Evolutionary conservation across 2,888 invertebrate species (phyloP), one percentile per base, ranked within the genome.

Genomic region (Hypomecis atomaria): DNA sequence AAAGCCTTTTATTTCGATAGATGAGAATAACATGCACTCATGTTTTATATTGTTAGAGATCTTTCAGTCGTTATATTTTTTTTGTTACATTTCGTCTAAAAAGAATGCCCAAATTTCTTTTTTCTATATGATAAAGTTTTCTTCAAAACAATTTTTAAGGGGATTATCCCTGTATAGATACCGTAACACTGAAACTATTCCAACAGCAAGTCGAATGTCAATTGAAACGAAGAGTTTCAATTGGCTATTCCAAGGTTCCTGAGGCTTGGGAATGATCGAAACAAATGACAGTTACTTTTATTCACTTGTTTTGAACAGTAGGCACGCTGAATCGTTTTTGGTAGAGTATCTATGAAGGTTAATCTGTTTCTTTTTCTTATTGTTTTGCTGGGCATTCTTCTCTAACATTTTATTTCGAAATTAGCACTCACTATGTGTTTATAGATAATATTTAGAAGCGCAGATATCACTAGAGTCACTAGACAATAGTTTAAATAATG

Each of bases 401-500:
- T 52, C 33, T 42, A 10, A 50, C 48, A 48, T 13, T 3, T 36
- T 7, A 7, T 37, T 1, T 9, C 23, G 40, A 52, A 40, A 52
- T 9, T 38, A 13, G 38, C 49, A 49, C 11, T 37, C n/a, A 49
- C 49, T 23, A 52, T 33, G 52, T 52, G 40, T 10, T 23, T 6
- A 40, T 40, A 43, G 43, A 57, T 54, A 45, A 42, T 49, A 66
- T 56, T 48, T 44, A 55, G 38, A 71, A 71, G 71, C 66, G 68
- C 63, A 58, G 56, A 55, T 55, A 64, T 55, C 54, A 66, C 59
- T 67, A 70, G n/a, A n/a, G n/a, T n/a, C 67, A 53, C 69, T 78
- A 72, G 67, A 66, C 52, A 57, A 54, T 57, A 55, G 33, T 36
- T 50, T 50, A 79, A 79, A 77, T 75, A 75, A 74, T 70, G 70